Base-by-base conservation (phyloP, 2,797 vertebrate genomes). In the Mus minutoides region DNA sequence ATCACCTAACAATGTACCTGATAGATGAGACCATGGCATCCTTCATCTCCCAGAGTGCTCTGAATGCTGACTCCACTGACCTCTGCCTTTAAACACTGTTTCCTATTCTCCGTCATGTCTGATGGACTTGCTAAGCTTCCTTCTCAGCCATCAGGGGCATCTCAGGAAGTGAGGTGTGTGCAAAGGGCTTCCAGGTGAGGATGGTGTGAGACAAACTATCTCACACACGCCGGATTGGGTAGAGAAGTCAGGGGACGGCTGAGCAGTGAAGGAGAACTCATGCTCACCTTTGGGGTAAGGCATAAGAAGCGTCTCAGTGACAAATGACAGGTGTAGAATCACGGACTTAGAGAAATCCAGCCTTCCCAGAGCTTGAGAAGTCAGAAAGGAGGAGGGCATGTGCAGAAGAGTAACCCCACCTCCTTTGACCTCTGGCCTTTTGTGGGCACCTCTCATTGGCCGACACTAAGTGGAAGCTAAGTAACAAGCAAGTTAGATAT, bases 161-260 rank as follows among this genome's bases (percentile, higher is more conserved):
- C 2, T 17, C 58, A 29, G 31, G 37, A 92, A 82, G n/a, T 19
- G 6, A 37, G 24, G 79, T 69, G 4, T 31, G 56, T 54, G 58
- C 75, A 69, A 40, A 79, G 80, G 73, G 54, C 24, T 80, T 77
- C 52, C 52, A 34, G 24, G 80, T 17, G 49, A 40, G 37, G 31
- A n/a, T 22, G 7, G 0, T 3, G 52, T 29, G 26, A n/a, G 31
- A 29, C 14, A 22, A 34, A 73, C 46, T 9, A 1, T 6, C n/a
- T 54, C n/a, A 34, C 84, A 31, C 16, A 7, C 2, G 40, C 22
- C 19, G 14, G 22, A 12, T 13, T 60, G 52, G 7, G n/a, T 26
- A 49, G n/a, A 62, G n/a, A 40, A 60, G 21, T 24, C 85, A 71
- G 69, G 3, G 17, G 67, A 40, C 56, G 43, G 34, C 67, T 10